Base-by-base conservation (phyloP, 2,797 vertebrate genomes). In the Schizopygopsis malacanthus region DNA sequence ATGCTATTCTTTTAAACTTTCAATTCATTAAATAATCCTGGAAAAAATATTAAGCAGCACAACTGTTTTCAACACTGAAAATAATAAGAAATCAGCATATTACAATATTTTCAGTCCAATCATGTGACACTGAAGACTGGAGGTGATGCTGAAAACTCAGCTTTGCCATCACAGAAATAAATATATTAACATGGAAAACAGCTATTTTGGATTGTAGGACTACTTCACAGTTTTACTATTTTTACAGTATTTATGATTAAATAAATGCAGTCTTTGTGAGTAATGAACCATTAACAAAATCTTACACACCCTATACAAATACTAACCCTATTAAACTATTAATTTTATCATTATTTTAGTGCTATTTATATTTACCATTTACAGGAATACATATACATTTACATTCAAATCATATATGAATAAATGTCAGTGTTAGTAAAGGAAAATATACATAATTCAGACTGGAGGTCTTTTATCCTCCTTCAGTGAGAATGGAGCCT, bases 401-500 rank as follows among this genome's bases (percentile, higher is more conserved):
- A 7, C 41, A 72, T 72, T 4, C 15, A 43, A 45, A 45, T 18
- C 65, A 18, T 25, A 22, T 43, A 12, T 43, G 12, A n/a, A 22
- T 43, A 45, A 4, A 25, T 20, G 22, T 39, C 9, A 11, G 9
- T 39, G 33, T 47, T 73, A 28, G 45, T 28, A 47, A 50, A 59
- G 20, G 33, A 15, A 20, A 16, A 22, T 43, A 71, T 41, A 7
- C 37, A 43, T 12, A 20, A 8, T 56, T 63, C 39, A 7, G 56
- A 77, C 10, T 45, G 39, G 7, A 28, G 2, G n/a, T n/a, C 37
- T 67, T 81, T 85, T 10, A 70, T 43, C 16, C 65, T 69, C 65
- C 79, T 75, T 67, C 88, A 69, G 70, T 71, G 56, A 59, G 70
- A 54, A 81, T 79, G 56, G 52, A 81, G 63, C 41, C 41, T 10